These are phyloP conservation scores for Campoplex capitator DNA, from an alignment of 2,888 invertebrate genomes.

Conservation along the genomic window DNA sequence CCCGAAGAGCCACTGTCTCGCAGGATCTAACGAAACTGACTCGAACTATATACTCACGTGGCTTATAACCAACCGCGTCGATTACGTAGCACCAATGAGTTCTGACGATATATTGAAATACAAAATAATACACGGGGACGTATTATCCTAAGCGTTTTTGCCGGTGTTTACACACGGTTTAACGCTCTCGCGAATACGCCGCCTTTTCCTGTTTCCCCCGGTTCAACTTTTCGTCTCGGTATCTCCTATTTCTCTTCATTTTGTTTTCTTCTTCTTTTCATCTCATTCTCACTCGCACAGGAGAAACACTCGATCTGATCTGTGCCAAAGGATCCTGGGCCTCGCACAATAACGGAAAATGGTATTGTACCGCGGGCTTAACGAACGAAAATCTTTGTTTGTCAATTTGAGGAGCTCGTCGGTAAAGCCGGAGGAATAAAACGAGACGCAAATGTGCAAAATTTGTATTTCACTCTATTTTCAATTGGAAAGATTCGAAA, in stretches of 20 bases:
- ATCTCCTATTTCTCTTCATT: background rate
- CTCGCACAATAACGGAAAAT: conserved; percentile 43
- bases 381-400: conserved; percentile 31
- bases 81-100: background rate
- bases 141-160: conserved; percentile 9
- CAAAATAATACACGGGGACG: background rate
- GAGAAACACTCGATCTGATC: background rate
- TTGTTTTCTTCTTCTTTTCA: background rate
- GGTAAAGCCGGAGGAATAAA: conserved; percentile 21
- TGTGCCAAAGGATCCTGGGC: conserved; percentile 9
- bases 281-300: background rate
- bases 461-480: background rate
- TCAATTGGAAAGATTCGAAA: background rate
- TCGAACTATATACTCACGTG: background rate
- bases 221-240: conserved; percentile 1
- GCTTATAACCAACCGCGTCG: background rate
- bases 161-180: conserved; percentile 8
- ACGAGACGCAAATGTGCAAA: no score
- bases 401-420: no score
- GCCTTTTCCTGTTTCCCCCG: background rate
- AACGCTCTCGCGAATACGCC: background rate
- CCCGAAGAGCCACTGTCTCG: background rate
- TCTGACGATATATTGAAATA: conserved; percentile 9
- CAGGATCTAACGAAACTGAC: background rate
- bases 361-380: conserved; percentile 38